Evolutionary conservation across 1,140 invertebrate genomes (phyloP).

Genomic region (Platyura marginata): DNA sequence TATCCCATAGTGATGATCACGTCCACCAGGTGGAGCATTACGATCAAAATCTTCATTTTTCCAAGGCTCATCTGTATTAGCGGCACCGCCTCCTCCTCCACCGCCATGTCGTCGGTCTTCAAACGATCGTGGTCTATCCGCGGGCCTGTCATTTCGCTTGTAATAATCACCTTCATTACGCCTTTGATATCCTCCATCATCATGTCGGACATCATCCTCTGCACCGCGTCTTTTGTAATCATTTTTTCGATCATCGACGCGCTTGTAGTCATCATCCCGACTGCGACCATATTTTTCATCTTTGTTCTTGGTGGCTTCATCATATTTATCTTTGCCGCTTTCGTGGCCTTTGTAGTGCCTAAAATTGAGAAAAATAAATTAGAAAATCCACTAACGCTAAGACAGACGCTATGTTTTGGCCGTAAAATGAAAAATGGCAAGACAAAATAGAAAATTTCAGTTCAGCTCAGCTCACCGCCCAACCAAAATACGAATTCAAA

Average conservation of each 20-base stretch:
- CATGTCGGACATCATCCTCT: conserved; percentile 1
- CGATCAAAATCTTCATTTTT: no score
- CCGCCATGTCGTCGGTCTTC: conserved; percentile 3
- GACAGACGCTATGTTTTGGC: neutral
- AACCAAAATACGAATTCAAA: neutral
- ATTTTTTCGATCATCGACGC: conserved; percentile 11
- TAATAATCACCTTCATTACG: conserved; percentile 41
- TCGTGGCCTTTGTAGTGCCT: conserved; percentile 3
- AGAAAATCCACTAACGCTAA: conserved; percentile 3
- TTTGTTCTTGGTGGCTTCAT: conserved; percentile 5
- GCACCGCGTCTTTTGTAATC: conserved; percentile 8
- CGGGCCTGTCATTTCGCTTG: conserved; percentile 10
- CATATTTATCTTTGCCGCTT: neutral
- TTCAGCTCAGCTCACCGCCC: no score
- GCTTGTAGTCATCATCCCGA: conserved; percentile 5
- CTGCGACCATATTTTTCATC: conserved; percentile 6
- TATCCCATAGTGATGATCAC: no score
- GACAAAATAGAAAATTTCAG: no score
- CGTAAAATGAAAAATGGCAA: no score
- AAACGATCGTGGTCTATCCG: neutral
- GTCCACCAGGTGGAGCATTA: no score
- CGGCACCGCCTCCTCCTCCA: no score
- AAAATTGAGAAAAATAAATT: conserved; percentile 2
- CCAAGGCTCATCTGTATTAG: no score
- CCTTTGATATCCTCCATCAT: conserved; percentile 23